A percentile compares a stretch with the other conserved stretches of the same genome.
Conservation (phyloP, 2,888 invertebrate genomes). For the Apotomis betuletana region DNA sequence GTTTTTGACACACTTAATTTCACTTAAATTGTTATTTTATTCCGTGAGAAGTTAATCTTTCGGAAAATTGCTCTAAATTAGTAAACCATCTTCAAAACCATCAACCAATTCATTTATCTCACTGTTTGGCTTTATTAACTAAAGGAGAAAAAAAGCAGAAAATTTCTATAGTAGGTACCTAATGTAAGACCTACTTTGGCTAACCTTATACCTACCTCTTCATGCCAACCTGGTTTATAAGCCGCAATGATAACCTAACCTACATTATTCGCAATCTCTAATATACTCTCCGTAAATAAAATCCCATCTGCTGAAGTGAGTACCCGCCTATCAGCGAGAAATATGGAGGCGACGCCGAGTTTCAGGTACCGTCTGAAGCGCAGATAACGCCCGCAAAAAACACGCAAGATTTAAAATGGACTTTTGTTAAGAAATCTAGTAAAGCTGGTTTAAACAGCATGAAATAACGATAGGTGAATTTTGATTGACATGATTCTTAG, state of each 20-base stretch:
- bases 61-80: neutral
- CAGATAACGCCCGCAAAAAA: slow-evolving; percentile 6
- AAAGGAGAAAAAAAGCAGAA: no score
- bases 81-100: no score
- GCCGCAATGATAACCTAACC: slow-evolving; percentile 21
- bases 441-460: no score
- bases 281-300: slow-evolving; percentile 43
- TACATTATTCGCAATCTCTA: slow-evolving; percentile 36
- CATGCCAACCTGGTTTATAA: neutral
- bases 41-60: neutral
- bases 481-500: no score
- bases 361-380: slow-evolving; percentile 69
- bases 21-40: slow-evolving; percentile 17
- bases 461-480: no score
- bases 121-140: no score
- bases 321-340: slow-evolving; percentile 70
- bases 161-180: no score
- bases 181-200: no score
- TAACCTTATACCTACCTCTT: no score
- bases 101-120: no score
- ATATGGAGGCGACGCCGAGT: slow-evolving; percentile 78
- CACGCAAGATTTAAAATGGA: neutral
- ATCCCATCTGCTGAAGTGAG: slow-evolving; percentile 65
- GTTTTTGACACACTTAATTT: slow-evolving; percentile 9
- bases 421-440: no score